These are phyloP conservation scores for Falcaria lacertinaria DNA, from an alignment of 2,888 invertebrate species.

Conservation along the genomic window DNA sequence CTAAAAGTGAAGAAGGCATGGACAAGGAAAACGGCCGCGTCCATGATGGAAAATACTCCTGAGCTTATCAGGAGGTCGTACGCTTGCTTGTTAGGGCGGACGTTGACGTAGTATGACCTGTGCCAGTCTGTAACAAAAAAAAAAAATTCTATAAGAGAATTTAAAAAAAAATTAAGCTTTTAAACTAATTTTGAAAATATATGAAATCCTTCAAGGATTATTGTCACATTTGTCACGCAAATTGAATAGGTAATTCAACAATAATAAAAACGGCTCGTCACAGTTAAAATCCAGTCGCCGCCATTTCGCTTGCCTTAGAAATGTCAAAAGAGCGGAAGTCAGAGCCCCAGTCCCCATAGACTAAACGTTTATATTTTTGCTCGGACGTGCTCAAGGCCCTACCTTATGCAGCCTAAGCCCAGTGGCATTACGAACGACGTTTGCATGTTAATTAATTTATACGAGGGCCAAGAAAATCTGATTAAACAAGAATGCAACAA, in stretches of 20 bases:
- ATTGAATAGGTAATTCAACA: too few species aligned
- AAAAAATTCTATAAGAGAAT: slow-evolving; percentile 1
- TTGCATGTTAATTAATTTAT: slow-evolving; percentile 22
- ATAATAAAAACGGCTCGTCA: too few species aligned
- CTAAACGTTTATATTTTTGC: slow-evolving; percentile 25
- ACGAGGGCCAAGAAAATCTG: too few species aligned
- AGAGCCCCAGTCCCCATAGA: slow-evolving; percentile 46
- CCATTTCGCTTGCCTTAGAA: neutral
- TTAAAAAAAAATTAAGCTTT: slow-evolving; percentile 2
- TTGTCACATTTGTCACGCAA: too few species aligned
- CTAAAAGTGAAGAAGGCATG: slow-evolving; percentile 82
- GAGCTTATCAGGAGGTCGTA: slow-evolving; percentile 84
- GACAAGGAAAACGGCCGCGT: slow-evolving; percentile 79
- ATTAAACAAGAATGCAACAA: too few species aligned
- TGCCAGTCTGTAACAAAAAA: slow-evolving; percentile 63
- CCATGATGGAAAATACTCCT: slow-evolving; percentile 81
- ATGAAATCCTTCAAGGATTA: too few species aligned
- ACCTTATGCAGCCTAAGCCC: slow-evolving; percentile 26
- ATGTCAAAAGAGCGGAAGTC: slow-evolving; percentile 39
- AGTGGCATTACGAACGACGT: slow-evolving; percentile 20
- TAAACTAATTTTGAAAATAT: too few species aligned
- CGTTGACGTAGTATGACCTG: slow-evolving; percentile 68
- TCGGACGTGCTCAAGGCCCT: slow-evolving; percentile 22
- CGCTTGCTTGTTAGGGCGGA: slow-evolving; percentile 83
- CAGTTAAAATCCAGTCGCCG: slow-evolving; percentile 14